A percentile compares a stretch with the other conserved stretches of the same genome.
These are phyloP conservation scores for Hystrix brachyura DNA, from an alignment of 2,113 vertebrate species.

Conservation along the genomic window DNA sequence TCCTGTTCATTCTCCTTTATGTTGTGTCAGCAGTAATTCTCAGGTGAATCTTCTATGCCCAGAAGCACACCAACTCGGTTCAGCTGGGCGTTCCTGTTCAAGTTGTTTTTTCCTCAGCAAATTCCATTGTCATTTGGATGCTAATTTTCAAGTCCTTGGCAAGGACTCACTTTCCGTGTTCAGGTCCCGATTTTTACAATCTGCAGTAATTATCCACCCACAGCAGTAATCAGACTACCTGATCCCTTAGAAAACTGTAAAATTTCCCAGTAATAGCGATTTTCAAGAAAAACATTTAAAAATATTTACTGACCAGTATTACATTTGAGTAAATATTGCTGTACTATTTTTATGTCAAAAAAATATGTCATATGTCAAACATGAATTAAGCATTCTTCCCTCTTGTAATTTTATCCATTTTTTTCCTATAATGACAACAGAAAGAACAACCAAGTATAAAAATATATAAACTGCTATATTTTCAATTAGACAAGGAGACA, in stretches of 20 bases:
- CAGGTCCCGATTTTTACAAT: conserved; percentile 10
- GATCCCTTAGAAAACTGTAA: conserved; percentile 1
- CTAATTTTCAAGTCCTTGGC: conserved; percentile 34
- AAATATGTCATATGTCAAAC: background rate
- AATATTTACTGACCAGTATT: background rate
- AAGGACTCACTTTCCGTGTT: background rate
- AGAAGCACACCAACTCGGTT: too few relatives aligned
- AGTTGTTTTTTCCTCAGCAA: conserved; percentile 11
- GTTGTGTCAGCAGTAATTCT: too few relatives aligned
- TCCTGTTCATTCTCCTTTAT: too few relatives aligned
- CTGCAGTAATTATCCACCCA: background rate
- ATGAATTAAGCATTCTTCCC: background rate
- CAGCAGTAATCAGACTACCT: background rate
- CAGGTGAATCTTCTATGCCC: too few relatives aligned
- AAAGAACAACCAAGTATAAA: background rate
- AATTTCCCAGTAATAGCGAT: background rate
- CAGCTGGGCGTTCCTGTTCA: too few relatives aligned
- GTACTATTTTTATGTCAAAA: background rate
- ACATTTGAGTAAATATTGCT: background rate
- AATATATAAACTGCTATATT: background rate
- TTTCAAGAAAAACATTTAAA: conserved; percentile 20
- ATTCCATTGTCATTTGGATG: background rate
- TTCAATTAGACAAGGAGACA: background rate
- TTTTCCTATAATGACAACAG: background rate
- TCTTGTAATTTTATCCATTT: background rate